Evolutionary conservation across 2,113 vertebrate genomes (phyloP).

Genomic region (Benitochromis conjunctus): DNA sequence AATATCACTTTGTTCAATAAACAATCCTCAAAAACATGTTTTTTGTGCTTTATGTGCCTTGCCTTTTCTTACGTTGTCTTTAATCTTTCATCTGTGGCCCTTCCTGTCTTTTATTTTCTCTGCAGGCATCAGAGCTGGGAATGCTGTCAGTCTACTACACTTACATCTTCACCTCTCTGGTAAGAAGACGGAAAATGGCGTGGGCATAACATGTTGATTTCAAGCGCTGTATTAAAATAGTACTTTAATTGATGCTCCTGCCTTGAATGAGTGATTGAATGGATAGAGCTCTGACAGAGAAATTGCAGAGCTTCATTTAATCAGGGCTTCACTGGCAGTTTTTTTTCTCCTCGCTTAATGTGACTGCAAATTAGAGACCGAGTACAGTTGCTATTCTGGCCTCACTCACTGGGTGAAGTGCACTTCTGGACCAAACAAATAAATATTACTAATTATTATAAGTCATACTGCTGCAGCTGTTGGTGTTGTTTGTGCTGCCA

Average conservation of each 20-base stretch:
- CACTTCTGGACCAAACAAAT: not conserved
- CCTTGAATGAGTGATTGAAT: slow-evolving; percentile 4
- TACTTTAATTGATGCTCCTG: slow-evolving; percentile 1
- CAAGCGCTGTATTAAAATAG: not conserved
- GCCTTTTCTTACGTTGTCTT: not conserved
- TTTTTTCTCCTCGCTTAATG: not conserved
- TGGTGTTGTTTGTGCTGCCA: not conserved
- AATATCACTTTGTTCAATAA: not conserved
- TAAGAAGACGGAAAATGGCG: slow-evolving; percentile 68
- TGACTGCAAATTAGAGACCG: not conserved
- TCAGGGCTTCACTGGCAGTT: not conserved
- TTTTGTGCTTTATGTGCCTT: not conserved
- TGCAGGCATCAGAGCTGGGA: slow-evolving; percentile 93
- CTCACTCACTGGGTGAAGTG: not conserved
- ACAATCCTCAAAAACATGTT: not conserved
- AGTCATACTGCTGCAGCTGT: not conserved
- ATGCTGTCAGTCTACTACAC: slow-evolving; percentile 98
- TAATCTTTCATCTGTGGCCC: slow-evolving; percentile 9
- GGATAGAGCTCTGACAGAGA: not conserved
- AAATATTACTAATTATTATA: not conserved
- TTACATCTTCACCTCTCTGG: slow-evolving; percentile 99
- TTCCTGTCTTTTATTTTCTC: slow-evolving; percentile 35
- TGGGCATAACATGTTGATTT: not conserved
- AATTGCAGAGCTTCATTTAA: not conserved
- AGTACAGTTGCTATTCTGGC: not conserved